Evolutionary conservation across 1,140 invertebrate genomes (phyloP).

Genomic region (Drosophila ananassae): DNA sequence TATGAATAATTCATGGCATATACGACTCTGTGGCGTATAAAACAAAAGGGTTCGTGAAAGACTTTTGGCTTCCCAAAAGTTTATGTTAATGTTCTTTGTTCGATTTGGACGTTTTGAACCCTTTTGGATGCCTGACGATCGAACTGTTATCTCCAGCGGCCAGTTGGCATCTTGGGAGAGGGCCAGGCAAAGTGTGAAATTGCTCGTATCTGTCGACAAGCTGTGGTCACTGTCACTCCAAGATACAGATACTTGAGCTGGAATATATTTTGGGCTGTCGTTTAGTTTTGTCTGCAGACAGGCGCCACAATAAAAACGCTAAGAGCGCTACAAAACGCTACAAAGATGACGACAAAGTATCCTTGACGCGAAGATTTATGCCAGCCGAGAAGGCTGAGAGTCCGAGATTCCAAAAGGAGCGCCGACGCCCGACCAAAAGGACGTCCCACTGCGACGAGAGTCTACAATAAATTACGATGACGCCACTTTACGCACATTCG

Average conservation of each 20-base stretch:
- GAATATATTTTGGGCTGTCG: slow-evolving; percentile 31
- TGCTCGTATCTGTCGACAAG: slow-evolving; percentile 83
- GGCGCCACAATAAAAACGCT: slow-evolving; percentile 81
- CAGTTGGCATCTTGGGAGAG: slow-evolving; percentile 49
- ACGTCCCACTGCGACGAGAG: slow-evolving; percentile 74
- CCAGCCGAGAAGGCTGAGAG: slow-evolving; percentile 32
- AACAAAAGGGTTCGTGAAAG: slow-evolving; percentile 31
- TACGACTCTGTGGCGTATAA: background rate
- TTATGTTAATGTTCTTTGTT: slow-evolving; percentile 63
- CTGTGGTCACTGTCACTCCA: slow-evolving; percentile 65
- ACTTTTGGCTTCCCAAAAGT: slow-evolving; percentile 59
- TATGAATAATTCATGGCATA: slow-evolving; percentile 77
- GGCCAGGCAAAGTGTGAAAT: slow-evolving; percentile 79
- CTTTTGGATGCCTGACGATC: slow-evolving; percentile 12
- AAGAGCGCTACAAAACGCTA: slow-evolving; percentile 46
- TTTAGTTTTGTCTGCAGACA: slow-evolving; percentile 60
- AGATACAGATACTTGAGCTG: slow-evolving; percentile 44
- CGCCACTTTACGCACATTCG: slow-evolving; percentile 81
- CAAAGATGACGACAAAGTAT: slow-evolving; percentile 82
- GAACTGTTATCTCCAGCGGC: slow-evolving; percentile 53
- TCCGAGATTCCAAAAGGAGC: slow-evolving; percentile 21
- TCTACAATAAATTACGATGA: slow-evolving; percentile 81
- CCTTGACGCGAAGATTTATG: slow-evolving; percentile 81
- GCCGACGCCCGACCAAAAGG: slow-evolving; percentile 55
- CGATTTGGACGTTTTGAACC: slow-evolving; percentile 1